Evolutionary conservation across 2,113 vertebrate genomes (phyloP).

Genomic region (Helogale parvula): DNA sequence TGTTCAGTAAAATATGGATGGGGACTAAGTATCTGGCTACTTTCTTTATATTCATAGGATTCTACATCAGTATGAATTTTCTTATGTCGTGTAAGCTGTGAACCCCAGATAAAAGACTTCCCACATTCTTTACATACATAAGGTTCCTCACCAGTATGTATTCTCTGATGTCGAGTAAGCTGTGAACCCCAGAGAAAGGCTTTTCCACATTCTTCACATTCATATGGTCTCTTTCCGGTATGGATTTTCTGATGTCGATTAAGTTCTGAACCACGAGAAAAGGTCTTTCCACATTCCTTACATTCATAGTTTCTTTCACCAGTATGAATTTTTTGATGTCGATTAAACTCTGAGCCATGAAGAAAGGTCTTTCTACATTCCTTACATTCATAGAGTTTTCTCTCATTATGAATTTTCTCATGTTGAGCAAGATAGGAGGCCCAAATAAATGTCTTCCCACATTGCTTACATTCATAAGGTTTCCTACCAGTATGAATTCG

Average conservation of each 20-base stretch:
- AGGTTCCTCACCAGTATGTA: slow-evolving; percentile 27
- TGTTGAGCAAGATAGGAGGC: slow-evolving; percentile 59
- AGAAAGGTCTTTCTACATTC: slow-evolving; percentile 66
- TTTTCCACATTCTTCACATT: slow-evolving; percentile 61
- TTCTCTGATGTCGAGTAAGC: slow-evolving; percentile 50
- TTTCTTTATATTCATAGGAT: slow-evolving; percentile 7
- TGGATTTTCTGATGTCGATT: slow-evolving; percentile 22
- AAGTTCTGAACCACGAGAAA: background rate
- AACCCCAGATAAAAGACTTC: slow-evolving; percentile 56
- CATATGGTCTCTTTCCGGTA: slow-evolving; percentile 40
- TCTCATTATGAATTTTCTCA: slow-evolving; percentile 62
- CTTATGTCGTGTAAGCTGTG: slow-evolving; percentile 50
- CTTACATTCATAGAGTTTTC: slow-evolving; percentile 51
- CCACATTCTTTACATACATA: slow-evolving; percentile 53
- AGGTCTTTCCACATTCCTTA: background rate
- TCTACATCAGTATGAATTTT: slow-evolving; percentile 37
- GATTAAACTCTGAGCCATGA: slow-evolving; percentile 49
- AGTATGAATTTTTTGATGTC: slow-evolving; percentile 50
- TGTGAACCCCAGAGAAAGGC: slow-evolving; percentile 51
- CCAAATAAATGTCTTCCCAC: slow-evolving; percentile 60
- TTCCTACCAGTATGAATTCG: slow-evolving; percentile 63
- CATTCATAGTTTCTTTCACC: slow-evolving; percentile 1
- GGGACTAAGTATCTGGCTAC: background rate
- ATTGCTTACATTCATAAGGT: slow-evolving; percentile 45
- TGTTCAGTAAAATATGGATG: background rate